A percentile compares a stretch with the other conserved stretches of the same genome.
Conservation (phyloP, 2,888 invertebrate genomes). For the Merodon equestris region DNA sequence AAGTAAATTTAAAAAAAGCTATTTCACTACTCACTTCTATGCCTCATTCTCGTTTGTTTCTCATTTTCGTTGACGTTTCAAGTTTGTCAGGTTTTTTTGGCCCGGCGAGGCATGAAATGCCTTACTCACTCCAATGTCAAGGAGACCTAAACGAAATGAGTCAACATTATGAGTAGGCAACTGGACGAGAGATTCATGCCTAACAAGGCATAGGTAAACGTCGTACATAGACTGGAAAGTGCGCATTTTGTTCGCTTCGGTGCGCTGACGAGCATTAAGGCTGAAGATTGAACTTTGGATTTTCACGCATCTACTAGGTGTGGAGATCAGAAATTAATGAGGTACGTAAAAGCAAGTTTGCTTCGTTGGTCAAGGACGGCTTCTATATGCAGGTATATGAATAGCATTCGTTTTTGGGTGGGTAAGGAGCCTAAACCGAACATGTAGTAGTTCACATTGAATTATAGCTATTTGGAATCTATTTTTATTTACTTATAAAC, state of each 20-base stretch:
- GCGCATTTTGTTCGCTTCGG: conserved; percentile 25
- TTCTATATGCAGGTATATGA: too few relatives aligned
- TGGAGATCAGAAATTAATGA: too few relatives aligned
- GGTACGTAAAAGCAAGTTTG: too few relatives aligned
- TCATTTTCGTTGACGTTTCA: neutral
- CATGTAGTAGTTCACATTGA: too few relatives aligned
- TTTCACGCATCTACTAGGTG: conserved; percentile 20
- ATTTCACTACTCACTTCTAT: conserved; percentile 31
- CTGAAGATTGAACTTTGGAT: conserved; percentile 14
- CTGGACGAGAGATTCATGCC: conserved; percentile 30
- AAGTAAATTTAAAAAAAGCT: conserved; percentile 27
- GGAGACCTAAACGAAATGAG: conserved; percentile 26
- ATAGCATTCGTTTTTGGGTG: too few relatives aligned
- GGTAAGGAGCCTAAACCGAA: too few relatives aligned
- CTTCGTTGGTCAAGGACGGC: too few relatives aligned
- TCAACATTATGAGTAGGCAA: conserved; percentile 47
- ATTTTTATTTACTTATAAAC: too few relatives aligned
- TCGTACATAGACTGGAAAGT: conserved; percentile 22
- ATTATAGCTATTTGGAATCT: too few relatives aligned
- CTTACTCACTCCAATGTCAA: neutral
- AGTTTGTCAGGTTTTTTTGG: conserved; percentile 4
- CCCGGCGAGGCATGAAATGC: conserved; percentile 30
- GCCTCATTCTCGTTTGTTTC: too few relatives aligned
- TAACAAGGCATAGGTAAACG: conserved; percentile 30
- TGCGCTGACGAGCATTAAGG: conserved; percentile 17